phyloP scores from a whole-genome alignment of 2,888 invertebrate species.

The Drosophila ezoana region DNA sequence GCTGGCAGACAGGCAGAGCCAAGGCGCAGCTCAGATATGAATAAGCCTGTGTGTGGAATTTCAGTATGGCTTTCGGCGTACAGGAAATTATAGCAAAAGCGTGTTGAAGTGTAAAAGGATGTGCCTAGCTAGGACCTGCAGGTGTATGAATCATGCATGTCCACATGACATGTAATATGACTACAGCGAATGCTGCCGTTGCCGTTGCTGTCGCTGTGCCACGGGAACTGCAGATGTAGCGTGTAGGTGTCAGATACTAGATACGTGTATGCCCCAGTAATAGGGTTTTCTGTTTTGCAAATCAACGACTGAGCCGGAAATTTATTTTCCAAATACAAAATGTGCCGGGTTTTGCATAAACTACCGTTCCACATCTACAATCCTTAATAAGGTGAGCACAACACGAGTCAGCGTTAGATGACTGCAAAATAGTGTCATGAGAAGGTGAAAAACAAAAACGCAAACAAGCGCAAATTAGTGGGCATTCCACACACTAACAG shows the following conservation, averaged over 20 bases:
- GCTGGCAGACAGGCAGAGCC: neutral
- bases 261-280: conserved; percentile 25
- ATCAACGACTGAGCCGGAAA: conserved; percentile 76
- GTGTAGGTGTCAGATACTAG: conserved; percentile 65
- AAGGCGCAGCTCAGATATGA: conserved; percentile 9
- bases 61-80: conserved; percentile 32
- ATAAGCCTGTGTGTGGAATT: conserved; percentile 47
- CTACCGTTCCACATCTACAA: conserved; percentile 37
- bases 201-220: conserved; percentile 16
- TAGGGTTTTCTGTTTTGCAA: conserved; percentile 51
- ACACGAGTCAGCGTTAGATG: conserved; percentile 2
- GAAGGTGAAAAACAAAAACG: conserved; percentile 30
- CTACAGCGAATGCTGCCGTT: conserved; percentile 55
- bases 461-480: conserved; percentile 59
- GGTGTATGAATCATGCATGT: conserved; percentile 34
- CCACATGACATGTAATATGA: conserved; percentile 73
- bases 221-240: conserved; percentile 44
- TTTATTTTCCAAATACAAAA: conserved; percentile 76
- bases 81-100: conserved; percentile 76
- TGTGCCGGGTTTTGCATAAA: conserved; percentile 46
- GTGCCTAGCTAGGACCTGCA: conserved; percentile 43
- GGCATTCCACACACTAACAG: conserved; percentile 32
- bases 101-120: conserved; percentile 74
- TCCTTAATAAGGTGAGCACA: conserved; percentile 60
- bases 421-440: conserved; percentile 21